Base-by-base conservation (phyloP, 2,888 invertebrate genomes). In the Andrena trimmerana region DNA sequence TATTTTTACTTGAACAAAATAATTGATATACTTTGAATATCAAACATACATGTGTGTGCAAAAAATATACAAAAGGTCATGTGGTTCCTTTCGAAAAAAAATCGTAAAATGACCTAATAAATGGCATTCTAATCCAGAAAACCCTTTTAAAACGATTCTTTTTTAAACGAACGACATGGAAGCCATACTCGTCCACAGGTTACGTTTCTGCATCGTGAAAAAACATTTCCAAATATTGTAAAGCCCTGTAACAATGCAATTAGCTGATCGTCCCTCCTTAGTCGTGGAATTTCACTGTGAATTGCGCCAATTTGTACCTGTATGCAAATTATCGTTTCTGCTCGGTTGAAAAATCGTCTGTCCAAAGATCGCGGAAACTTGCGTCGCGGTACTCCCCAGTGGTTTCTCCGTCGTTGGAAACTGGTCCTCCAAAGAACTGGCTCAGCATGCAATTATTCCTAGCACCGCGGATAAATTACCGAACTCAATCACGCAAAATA, bases 381-480 rank as follows among this genome's bases (percentile, higher is more conserved):
- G 10, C 16, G 27, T 2, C 48, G n/a, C 16, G 63, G 57, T 42
- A 48, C 8, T 27, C 66, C 42, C 48, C 20, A 16, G n/a, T 10
- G 50, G 67, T 65, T 68, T 75, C 69, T 52, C 63, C 24, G 63
- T 68, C 78, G 67, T 69, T 42, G 66, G 6, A 68, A 74, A 78
- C 78, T 78, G 74, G 74, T 74, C 74, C 42, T 42, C 52, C 13
- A 74, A 78, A 68, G 67, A 74, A 70, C 81, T 74, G 57, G 65
- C 76, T 80, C 85, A 87, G 82, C 82, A 36, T 68, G 88, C 90
- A 91, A 91, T 90, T 91, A 91, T 84, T 86, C 85, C 78, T 88
- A 89, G 89, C 88, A 87, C 88, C 87, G 62, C 81, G 85, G 86
- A 90, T 89, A 90, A 91, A 90, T 90, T 90, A 89, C 85, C 82